Percentiles rank a stretch among this genome's conserved stretches.
phyloP scores from a whole-genome alignment of 2,797 vertebrate species.

The Molossus alvarezi region DNA sequence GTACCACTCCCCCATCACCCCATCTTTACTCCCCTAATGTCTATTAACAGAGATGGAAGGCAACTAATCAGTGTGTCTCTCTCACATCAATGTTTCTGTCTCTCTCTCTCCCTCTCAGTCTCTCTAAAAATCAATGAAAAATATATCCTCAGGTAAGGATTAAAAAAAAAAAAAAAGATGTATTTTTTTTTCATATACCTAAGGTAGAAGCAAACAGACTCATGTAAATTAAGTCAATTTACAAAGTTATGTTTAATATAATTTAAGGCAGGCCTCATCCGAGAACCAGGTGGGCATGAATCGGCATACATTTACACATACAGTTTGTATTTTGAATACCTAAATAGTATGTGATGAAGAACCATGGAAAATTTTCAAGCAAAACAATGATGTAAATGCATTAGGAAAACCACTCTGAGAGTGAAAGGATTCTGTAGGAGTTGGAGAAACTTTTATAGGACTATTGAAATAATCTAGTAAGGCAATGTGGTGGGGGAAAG shows the following conservation, averaged over 20 bases:
- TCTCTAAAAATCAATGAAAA: no score
- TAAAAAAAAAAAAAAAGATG: neutral
- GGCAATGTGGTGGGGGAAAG: neutral
- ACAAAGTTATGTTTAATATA: neutral
- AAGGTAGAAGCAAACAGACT: neutral
- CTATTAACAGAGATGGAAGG: neutral
- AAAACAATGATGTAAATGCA: neutral
- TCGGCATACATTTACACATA: neutral
- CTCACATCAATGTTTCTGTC: no score
- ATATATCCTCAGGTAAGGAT: no score
- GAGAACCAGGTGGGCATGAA: neutral
- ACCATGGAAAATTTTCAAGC: neutral
- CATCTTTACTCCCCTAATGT: neutral
- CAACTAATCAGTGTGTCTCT: no score
- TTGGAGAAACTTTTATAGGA: neutral
- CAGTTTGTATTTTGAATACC: neutral
- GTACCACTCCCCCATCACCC: accelerated
- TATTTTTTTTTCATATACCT: neutral
- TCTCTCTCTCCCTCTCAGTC: no score
- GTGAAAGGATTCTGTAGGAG: neutral
- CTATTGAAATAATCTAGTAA: neutral
- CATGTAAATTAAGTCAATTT: neutral
- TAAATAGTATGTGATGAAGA: neutral
- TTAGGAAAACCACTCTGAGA: neutral
- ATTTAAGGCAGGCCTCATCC: neutral